Conservation (phyloP, 2,797 vertebrate species). For the Phaenicophaeus curvirostris region DNA sequence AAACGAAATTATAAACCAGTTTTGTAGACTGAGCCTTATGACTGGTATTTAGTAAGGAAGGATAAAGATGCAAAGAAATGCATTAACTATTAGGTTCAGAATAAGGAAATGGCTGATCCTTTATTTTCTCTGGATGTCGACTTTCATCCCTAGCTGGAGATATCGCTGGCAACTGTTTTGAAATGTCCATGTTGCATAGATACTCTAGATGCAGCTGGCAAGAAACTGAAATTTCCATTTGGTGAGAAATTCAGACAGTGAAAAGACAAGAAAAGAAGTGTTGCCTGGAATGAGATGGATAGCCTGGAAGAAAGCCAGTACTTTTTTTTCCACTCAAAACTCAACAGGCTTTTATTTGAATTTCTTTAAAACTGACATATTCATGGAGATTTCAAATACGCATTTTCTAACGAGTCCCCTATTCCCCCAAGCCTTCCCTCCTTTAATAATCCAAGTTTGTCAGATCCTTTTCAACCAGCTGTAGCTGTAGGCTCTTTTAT, state of each 20-base stretch:
- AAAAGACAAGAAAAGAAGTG: conserved; percentile 47
- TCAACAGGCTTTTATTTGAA: conserved; percentile 52
- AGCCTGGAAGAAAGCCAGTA: conserved; percentile 21
- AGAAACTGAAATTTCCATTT: conserved; percentile 26
- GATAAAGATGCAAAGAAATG: not conserved
- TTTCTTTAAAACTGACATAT: conserved; percentile 50
- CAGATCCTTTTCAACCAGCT: conserved; percentile 35
- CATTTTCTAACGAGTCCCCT: conserved; percentile 45
- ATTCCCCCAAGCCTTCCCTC: conserved; percentile 1
- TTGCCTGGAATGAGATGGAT: conserved; percentile 21
- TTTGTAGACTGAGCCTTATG: not conserved
- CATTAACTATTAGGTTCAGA: not conserved
- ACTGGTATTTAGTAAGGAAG: not conserved
- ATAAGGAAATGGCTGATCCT: not conserved
- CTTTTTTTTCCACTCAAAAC: conserved; percentile 20
- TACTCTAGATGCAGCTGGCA: conserved; percentile 32
- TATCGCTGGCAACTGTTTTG: not conserved
- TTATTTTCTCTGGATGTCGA: not conserved
- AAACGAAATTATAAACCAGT: not conserved
- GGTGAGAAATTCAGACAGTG: conserved; percentile 36
- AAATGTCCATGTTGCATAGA: not conserved
- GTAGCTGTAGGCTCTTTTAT: not conserved
- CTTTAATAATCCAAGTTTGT: not conserved
- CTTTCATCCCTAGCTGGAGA: not conserved
- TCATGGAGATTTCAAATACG: conserved; percentile 34